Evolutionary conservation across 2,113 vertebrate genomes (phyloP), one percentile per base, ranked within the genome.

Genomic region (Leucopternis melanops): DNA sequence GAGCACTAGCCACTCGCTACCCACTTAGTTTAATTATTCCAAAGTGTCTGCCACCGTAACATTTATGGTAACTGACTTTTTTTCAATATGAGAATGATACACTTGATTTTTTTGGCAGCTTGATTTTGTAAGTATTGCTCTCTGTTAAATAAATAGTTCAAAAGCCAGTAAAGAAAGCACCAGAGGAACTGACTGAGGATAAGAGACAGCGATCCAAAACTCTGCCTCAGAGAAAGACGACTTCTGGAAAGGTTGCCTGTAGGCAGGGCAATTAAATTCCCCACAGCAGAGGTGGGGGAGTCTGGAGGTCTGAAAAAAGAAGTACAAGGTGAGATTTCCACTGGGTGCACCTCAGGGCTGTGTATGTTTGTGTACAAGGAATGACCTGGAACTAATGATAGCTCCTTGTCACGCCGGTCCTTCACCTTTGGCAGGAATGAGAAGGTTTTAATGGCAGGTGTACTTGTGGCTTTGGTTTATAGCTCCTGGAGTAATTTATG

Each of bases 211-310:
- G 9, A 40, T 57, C 25, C 82, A 92, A 86, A 93, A 16, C 26
- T 7, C 32, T 38, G 25, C 10, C 47, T 54, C 50, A 21, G 32
- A 85, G 47, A 63, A 49, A 49, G 32, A 65, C 23, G 22, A n/a
- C 54, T 77, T 70, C 71, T 80, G 81, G 45, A 69, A 73, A 83
- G 5, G 32, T 1, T 86, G 32, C 34, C 29, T 58, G 34, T 8
- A 77, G 66, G 31, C 40, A 91, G 40, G 40, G 20, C 26, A 52
- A 78, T 50, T 55, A 34, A 87, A 71, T 36, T 63, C 61, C 42
- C 45, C 29, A 21, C 0, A 0, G 52, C 23, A 72, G 38, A 65
- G 36, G 26, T 3, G 2, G 13, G 13, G 36, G 26, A 74, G 16
- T 50, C 52, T 36, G 47, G 26, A 87, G 32, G 38, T 52, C 57